Conservation (phyloP, 2,888 invertebrate species). For the Serrognathus titanus region DNA sequence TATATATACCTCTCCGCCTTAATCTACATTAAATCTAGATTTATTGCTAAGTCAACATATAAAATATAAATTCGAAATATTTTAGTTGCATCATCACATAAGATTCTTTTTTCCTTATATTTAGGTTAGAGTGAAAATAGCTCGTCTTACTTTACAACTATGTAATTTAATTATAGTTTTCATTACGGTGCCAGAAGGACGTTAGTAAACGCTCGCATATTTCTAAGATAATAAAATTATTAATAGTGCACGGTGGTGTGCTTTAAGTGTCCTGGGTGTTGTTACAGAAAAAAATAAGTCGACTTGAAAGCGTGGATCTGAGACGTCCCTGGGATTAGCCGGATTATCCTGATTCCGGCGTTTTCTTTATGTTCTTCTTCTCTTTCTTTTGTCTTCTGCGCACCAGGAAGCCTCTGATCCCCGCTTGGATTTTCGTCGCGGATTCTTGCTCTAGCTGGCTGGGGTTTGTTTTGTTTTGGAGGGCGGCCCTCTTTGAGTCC, state of each 20-base stretch:
- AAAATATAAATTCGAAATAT: not conserved
- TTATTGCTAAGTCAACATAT: too few species aligned
- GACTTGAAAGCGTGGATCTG: not conserved
- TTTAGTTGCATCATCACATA: not conserved
- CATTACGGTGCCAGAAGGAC: conserved; percentile 9
- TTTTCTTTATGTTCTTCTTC: conserved; percentile 10
- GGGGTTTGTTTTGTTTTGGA: conserved; percentile 13
- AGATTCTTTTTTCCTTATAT: not conserved
- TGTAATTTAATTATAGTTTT: conserved; percentile 10
- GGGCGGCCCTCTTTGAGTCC: conserved; percentile 12
- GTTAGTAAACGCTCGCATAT: not conserved
- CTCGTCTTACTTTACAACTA: conserved; percentile 3
- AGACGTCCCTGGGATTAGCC: not conserved
- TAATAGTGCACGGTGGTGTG: too few species aligned
- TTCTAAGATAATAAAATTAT: too few species aligned
- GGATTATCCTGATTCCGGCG: not conserved
- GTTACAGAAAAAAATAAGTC: too few species aligned
- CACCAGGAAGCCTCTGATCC: conserved; percentile 54
- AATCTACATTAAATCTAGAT: too few species aligned
- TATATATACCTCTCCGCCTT: too few species aligned
- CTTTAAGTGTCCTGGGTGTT: too few species aligned
- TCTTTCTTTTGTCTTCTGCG: conserved; percentile 50
- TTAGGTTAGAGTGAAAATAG: not conserved
- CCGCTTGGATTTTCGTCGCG: conserved; percentile 57
- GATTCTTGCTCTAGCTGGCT: conserved; percentile 44